These are phyloP conservation scores for Mycogona germanica DNA, from an alignment of 2,888 invertebrate species.

Conservation along the genomic window DNA sequence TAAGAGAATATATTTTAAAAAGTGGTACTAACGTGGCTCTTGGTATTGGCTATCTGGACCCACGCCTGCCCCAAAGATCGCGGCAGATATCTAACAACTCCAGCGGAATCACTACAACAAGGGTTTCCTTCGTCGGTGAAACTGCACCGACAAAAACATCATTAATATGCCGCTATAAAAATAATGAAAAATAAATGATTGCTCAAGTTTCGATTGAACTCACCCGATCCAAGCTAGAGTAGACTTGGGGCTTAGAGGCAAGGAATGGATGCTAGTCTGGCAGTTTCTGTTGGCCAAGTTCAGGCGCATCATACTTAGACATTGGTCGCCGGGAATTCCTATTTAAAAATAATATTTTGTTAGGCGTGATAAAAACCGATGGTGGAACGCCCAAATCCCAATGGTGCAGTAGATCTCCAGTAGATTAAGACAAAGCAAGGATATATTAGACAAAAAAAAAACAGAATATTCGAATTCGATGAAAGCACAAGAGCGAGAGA, in stretches of 20 bases:
- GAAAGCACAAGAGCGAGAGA: too few species aligned
- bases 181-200: conserved; percentile 3
- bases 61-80: conserved; percentile 52
- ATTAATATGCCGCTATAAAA: neutral
- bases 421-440: too few species aligned
- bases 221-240: conserved; percentile 36
- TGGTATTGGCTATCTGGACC: conserved; percentile 68
- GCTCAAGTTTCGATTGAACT: conserved; percentile 1
- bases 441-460: too few species aligned
- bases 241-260: conserved; percentile 33
- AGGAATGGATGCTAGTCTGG: conserved; percentile 25
- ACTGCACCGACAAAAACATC: conserved; percentile 38
- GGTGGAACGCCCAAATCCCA: too few species aligned
- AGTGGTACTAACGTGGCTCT: conserved; percentile 44
- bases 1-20: conserved; percentile 16
- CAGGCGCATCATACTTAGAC: conserved; percentile 30
- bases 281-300: conserved; percentile 26
- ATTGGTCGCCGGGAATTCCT: conserved; percentile 35
- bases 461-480: too few species aligned
- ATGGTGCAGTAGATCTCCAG: too few species aligned
- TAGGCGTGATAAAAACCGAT: too few species aligned
- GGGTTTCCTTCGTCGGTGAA: conserved; percentile 72
- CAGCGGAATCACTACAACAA: conserved; percentile 59
- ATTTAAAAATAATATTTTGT: conserved; percentile 1
- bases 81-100: conserved; percentile 58